phyloP scores from a whole-genome alignment of 2,888 invertebrate species.

The Tupiocoris notatus region DNA sequence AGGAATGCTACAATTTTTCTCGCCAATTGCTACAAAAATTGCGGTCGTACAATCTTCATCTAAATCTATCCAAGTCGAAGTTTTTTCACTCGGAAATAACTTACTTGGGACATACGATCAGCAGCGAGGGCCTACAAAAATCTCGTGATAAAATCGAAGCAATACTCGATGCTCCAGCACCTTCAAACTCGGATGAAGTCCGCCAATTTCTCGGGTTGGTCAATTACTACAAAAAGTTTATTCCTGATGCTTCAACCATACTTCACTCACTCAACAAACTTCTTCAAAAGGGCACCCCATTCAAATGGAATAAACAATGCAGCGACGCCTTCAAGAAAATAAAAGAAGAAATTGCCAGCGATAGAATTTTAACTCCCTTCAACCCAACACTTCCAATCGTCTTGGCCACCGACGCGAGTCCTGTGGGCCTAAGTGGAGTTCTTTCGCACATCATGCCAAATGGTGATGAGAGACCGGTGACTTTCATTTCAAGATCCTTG shows the following conservation, averaged over 20 bases:
- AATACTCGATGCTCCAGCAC: background rate
- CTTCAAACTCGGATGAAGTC: background rate
- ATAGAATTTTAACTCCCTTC: slow-evolving; percentile 13
- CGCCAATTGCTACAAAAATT: background rate
- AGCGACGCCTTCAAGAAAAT: background rate
- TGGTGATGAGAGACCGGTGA: slow-evolving; percentile 15
- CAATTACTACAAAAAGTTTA: slow-evolving; percentile 21
- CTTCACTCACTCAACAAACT: background rate
- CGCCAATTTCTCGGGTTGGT: slow-evolving; percentile 7
- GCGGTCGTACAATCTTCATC: slow-evolving; percentile 7
- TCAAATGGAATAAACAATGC: background rate
- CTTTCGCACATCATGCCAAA: slow-evolving; percentile 43
- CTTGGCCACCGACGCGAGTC: slow-evolving; percentile 42
- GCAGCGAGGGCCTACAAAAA: background rate
- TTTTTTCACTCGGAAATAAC: slow-evolving; percentile 1
- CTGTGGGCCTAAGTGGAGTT: slow-evolving; percentile 44
- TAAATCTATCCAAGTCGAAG: slow-evolving; percentile 6
- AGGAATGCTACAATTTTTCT: background rate
- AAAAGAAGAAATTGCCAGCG: background rate
- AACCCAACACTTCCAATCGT: background rate
- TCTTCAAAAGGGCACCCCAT: background rate
- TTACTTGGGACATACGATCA: slow-evolving; percentile 5
- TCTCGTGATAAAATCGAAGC: slow-evolving; percentile 3
- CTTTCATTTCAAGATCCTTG: slow-evolving; percentile 21
- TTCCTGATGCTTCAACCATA: background rate